phyloP scores from a whole-genome alignment of 2,113 vertebrate species.

The Gnathonemus longibarbis region DNA sequence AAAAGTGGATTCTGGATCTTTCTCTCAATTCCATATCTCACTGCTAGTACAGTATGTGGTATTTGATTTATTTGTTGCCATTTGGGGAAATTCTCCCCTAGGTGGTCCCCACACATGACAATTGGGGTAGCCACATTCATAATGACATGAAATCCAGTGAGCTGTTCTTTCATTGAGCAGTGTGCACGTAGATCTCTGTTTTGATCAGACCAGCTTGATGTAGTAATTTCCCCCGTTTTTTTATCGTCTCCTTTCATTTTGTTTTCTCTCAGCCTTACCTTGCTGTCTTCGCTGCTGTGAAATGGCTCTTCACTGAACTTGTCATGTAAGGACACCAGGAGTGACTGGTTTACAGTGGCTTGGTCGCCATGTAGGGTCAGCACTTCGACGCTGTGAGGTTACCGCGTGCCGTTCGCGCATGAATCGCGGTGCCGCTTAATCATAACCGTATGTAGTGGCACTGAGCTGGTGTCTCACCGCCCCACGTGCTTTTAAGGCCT shows the following conservation, averaged over 20 bases:
- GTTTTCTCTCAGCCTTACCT: constrained; percentile 77
- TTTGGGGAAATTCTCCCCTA: constrained; percentile 14
- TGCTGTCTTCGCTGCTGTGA: constrained; percentile 79
- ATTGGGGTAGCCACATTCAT: constrained; percentile 32
- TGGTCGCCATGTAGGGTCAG: background rate
- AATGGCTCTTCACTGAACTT: constrained; percentile 93
- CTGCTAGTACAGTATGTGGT: constrained; percentile 1
- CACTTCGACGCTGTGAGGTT: constrained; percentile 20
- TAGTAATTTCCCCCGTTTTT: constrained; percentile 9
- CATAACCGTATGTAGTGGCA: constrained; percentile 28
- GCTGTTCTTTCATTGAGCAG: constrained; percentile 11
- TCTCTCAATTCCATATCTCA: constrained; percentile 11
- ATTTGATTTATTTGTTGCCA: constrained; percentile 29
- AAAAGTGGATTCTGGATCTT: constrained; percentile 16
- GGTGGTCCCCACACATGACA: constrained; percentile 39
- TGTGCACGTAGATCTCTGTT: background rate
- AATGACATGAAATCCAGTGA: constrained; percentile 19
- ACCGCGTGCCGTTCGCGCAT: constrained; percentile 22
- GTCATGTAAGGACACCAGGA: constrained; percentile 78
- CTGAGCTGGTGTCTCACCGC: constrained; percentile 42
- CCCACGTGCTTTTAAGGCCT: constrained; percentile 50
- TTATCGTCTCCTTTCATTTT: background rate
- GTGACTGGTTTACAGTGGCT: background rate
- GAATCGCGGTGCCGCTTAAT: constrained; percentile 15
- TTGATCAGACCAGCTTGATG: background rate